Percentiles rank a stretch among this genome's conserved stretches.
phyloP scores from a whole-genome alignment of 1,140 invertebrate species.

The Mactra quadrangularis region DNA sequence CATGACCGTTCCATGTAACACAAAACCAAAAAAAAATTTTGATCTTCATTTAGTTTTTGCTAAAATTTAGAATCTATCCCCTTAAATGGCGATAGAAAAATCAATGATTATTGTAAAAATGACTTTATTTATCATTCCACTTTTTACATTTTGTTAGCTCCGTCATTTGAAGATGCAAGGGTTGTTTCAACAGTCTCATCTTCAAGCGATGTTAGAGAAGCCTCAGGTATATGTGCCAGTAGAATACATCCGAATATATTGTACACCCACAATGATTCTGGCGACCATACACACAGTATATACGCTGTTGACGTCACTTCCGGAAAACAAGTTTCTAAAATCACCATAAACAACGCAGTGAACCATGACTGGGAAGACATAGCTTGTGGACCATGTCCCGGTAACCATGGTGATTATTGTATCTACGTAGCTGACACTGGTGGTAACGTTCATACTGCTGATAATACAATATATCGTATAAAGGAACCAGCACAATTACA shows the following conservation, averaged over 20 bases:
- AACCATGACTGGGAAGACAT: conserved; percentile 71
- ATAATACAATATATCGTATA: conserved; percentile 63
- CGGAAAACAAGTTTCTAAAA: conserved; percentile 48
- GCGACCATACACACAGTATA: conserved; percentile 50
- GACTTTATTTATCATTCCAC: too few relatives aligned
- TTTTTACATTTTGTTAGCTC: too few relatives aligned
- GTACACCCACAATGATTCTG: conserved; percentile 73
- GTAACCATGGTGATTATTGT: conserved; percentile 43
- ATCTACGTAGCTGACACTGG: conserved; percentile 67
- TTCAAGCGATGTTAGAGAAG: conserved; percentile 61
- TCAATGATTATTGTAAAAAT: too few relatives aligned
- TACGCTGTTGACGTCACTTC: conserved; percentile 61
- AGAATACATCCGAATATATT: conserved; percentile 66
- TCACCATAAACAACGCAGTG: conserved; percentile 43
- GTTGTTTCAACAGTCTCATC: conserved; percentile 49
- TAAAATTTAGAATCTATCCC: too few relatives aligned
- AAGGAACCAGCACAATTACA: conserved; percentile 49
- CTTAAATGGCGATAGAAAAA: too few relatives aligned
- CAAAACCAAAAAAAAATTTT: too few relatives aligned
- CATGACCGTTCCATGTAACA: too few relatives aligned
- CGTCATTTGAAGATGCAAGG: conserved; percentile 50
- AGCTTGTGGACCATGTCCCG: conserved; percentile 62
- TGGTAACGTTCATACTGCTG: conserved; percentile 19
- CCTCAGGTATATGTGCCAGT: conserved; percentile 73
- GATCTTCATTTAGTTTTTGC: too few relatives aligned